These are phyloP conservation scores for Poeciliopsis turneri DNA, from an alignment of 2,797 vertebrate genomes.

Conservation along the genomic window DNA sequence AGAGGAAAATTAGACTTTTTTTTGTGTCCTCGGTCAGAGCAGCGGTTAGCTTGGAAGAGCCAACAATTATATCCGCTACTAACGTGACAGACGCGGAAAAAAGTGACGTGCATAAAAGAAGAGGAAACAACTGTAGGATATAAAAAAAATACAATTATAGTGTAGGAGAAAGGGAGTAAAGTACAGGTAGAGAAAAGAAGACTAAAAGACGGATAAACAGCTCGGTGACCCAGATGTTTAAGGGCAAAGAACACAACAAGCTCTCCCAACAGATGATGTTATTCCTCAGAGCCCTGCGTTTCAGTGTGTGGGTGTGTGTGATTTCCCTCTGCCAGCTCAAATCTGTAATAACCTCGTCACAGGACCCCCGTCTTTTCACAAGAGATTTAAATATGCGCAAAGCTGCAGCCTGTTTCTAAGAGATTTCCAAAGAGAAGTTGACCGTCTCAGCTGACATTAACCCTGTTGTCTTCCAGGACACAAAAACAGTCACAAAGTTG, in stretches of 20 bases:
- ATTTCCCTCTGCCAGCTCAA: slow-evolving; percentile 44
- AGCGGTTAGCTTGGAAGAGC: neutral
- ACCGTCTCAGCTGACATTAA: neutral
- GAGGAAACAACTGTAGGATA: slow-evolving; percentile 1
- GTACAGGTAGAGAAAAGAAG: neutral
- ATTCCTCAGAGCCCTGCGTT: slow-evolving; percentile 36
- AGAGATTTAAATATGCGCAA: slow-evolving; percentile 17
- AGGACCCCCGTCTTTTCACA: slow-evolving; percentile 32
- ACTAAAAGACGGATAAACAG: slow-evolving; percentile 23
- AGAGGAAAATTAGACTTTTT: neutral
- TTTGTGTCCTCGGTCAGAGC: neutral
- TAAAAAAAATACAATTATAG: neutral
- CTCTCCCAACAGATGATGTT: slow-evolving; percentile 53
- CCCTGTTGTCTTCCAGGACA: neutral
- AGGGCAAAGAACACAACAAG: slow-evolving; percentile 48
- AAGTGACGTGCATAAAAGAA: neutral
- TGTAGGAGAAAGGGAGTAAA: neutral
- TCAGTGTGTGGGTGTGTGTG: slow-evolving; percentile 23
- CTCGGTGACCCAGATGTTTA: slow-evolving; percentile 64
- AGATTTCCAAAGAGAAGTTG: slow-evolving; percentile 1
- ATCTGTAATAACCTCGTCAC: slow-evolving; percentile 41
- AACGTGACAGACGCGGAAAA: neutral
- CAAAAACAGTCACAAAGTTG: neutral
- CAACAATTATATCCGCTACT: neutral
- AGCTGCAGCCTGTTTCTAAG: neutral